Evolutionary conservation across 1,140 invertebrate species (phyloP).

Genomic region (Campoletis sonorensis): DNA sequence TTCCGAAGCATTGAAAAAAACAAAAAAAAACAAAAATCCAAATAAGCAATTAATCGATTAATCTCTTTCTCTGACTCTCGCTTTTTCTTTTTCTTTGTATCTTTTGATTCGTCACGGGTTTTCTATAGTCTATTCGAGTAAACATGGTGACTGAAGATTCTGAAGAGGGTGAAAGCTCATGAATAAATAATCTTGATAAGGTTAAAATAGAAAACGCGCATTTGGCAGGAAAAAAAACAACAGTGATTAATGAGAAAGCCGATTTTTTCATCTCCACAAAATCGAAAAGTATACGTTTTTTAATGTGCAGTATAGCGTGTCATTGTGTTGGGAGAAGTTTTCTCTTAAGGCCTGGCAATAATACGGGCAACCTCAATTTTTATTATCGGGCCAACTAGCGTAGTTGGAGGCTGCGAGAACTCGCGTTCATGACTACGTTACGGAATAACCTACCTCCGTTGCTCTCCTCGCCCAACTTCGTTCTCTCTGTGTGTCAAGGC

Average conservation of each 20-base stretch:
- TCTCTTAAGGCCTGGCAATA: slow-evolving; percentile 1
- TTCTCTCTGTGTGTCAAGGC: slow-evolving; percentile 42
- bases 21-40: too few species aligned
- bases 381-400: slow-evolving; percentile 39
- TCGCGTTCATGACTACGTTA: slow-evolving; percentile 14
- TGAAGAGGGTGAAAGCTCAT: background rate
- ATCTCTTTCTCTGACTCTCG: too few species aligned
- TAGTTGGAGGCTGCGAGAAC: slow-evolving; percentile 31
- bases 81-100: background rate
- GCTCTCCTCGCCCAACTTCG: background rate
- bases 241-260: too few species aligned
- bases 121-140: slow-evolving; percentile 6
- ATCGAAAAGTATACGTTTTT: too few species aligned
- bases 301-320: background rate
- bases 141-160: background rate
- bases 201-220: background rate
- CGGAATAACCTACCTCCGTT: slow-evolving; percentile 7
- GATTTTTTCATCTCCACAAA: too few species aligned
- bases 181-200: background rate
- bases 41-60: background rate
- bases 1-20: too few species aligned
- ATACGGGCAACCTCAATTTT: slow-evolving; percentile 46
- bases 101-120: background rate
- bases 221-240: too few species aligned
- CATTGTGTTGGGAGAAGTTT: slow-evolving; percentile 31